Base-by-base conservation (phyloP, 2,113 vertebrate species). In the Leptodactylus fuscus region DNA sequence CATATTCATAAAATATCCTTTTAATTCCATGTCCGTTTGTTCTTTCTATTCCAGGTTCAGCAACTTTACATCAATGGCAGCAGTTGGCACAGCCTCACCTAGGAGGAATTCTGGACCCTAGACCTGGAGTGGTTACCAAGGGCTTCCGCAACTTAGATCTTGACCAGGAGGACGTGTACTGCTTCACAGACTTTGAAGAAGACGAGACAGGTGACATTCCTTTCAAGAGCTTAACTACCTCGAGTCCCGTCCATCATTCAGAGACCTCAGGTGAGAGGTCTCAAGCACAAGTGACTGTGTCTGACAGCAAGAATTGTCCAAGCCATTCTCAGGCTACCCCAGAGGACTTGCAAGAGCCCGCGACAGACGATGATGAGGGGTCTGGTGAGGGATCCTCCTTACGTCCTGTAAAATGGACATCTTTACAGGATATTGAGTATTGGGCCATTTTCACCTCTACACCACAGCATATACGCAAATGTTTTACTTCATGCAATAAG, bases 21-120 rank as follows among this genome's bases (percentile, higher is more conserved):
- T n/a, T n/a, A n/a, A 38, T 20, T n/a, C 4, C 32, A 55, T 46
- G 3, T 15, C 34, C 48, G 34, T 27, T 58, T 79, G 36, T 80
- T 36, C 8, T 27, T 12, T 15, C 53, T 62, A 1, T 87, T 82
- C 81, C 91, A 99, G 98, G 98, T 88, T 99, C 98, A 53, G 98
- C 95, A 85, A 99, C 98, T n/a, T 95, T 99, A 83, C 97, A 98
- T 87, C 97, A 98, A 13, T 99, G 98, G 98, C 98, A 99, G 92
- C 98, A 97, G 93, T 85, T 99, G 91, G 98, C 98, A 85, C 98
- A 99, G 89, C 97, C 98, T 88, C 96, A 99, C 91, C 94, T 99
- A 32, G 98, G 97, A 0, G 97, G 97, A 49, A 95, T 99, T 89
- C 93, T 99, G 90, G 98, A 99, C 88, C 91, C 96, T 0, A 95